Percentiles rank a stretch among this genome's conserved stretches.
Conservation (phyloP, 2,797 vertebrate species). For the Sibirionetta formosa region DNA sequence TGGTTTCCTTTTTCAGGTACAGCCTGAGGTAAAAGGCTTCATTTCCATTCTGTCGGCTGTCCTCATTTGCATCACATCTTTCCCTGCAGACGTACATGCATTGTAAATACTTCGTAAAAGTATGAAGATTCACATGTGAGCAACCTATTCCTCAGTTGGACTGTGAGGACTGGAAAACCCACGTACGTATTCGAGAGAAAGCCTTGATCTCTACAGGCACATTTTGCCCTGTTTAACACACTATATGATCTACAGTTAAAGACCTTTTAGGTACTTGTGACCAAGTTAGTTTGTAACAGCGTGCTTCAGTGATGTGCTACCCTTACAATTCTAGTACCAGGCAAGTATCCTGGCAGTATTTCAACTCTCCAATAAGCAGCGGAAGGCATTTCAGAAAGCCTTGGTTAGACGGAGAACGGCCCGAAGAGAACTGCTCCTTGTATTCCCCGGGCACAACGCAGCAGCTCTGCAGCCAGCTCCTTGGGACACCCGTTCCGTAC, state of each 20-base stretch:
- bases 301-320: accelerated
- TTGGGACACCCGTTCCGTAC: not conserved
- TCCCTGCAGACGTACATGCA: not conserved
- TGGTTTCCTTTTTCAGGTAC: not conserved
- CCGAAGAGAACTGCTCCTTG: accelerated
- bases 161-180: accelerated
- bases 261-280: not conserved
- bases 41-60: not conserved
- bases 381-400: not conserved
- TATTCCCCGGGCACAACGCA: accelerated
- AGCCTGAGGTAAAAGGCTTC: not conserved
- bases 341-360: accelerated
- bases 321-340: not conserved
- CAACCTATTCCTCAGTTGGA: not conserved
- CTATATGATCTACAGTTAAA: accelerated
- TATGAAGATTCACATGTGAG: accelerated
- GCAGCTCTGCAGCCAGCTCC: accelerated
- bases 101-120: not conserved
- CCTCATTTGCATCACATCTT: accelerated
- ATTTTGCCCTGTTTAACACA: accelerated
- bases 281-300: no score
- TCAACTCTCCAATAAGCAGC: accelerated
- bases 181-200: not conserved
- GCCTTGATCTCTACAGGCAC: not conserved
- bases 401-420: accelerated